Conservation (phyloP, 2,797 vertebrate genomes). For the Phyllotis vaccarum region DNA sequence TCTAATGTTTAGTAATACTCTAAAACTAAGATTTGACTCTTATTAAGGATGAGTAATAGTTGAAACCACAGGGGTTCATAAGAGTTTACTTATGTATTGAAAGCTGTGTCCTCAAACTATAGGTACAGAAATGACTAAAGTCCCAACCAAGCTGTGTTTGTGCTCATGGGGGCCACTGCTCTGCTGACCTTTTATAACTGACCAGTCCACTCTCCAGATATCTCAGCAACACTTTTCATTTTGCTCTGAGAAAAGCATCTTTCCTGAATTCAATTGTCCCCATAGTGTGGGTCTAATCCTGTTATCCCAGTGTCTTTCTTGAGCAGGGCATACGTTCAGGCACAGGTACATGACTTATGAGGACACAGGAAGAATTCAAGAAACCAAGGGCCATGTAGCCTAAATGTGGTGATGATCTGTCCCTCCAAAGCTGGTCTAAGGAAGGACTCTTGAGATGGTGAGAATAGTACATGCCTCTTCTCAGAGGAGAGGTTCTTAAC, state of each 20-base stretch:
- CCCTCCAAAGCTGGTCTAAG: not conserved
- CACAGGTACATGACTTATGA: not conserved
- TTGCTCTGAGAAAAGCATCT: slow-evolving; percentile 29
- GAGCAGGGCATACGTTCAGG: not conserved
- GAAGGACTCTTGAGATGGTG: not conserved
- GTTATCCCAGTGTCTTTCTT: not conserved
- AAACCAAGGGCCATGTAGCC: not conserved
- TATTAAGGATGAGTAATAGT: not conserved
- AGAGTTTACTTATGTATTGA: not conserved
- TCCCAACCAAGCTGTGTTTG: not conserved
- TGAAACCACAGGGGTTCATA: slow-evolving; percentile 3
- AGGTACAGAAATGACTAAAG: not conserved
- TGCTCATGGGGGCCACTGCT: not conserved
- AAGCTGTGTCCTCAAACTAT: not conserved
- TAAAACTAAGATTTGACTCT: not conserved
- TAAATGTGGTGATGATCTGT: not conserved
- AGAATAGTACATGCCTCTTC: not conserved
- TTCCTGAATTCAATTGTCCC: not conserved
- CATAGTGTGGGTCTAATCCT: not conserved
- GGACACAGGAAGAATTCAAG: not conserved
- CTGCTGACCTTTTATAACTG: not conserved
- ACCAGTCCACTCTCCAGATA: not conserved
- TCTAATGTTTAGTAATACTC: slow-evolving; percentile 21
- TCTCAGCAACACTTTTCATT: not conserved
- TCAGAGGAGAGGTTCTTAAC: too few relatives aligned